Base-by-base conservation (phyloP, 1,140 invertebrate genomes). In the Drosophila seguyi region DNA sequence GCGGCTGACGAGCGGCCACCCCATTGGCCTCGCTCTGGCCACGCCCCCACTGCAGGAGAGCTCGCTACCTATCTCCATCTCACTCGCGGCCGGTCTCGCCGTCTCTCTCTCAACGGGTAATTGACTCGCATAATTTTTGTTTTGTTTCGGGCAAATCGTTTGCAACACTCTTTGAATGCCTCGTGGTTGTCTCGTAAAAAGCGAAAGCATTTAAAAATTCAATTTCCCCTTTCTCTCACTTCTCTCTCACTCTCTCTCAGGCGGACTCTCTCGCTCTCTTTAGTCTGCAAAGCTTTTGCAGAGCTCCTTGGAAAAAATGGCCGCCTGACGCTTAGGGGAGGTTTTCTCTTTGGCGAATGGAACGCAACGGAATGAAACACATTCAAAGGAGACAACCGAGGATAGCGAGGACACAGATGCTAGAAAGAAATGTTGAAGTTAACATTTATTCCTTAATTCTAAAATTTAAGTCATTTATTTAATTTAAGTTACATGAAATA, bases 111-210 rank as follows among this genome's bases (percentile, higher is more conserved):
- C 44, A 59, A 44, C 68, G 72, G 79, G 75, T 77, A 88, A 84
- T 91, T 82, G 84, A 72, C 79, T 80, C 65, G 73, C 71, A 81
- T 72, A 79, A 79, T 68, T 79, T 34, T 81, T 83, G 63, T 87
- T 91, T 91, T 91, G 81, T 91, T 88, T 88, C 75, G 77, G 67
- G 53, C 79, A 91, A 91, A 91, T 91, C 84, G 88, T 66, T 91
- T 88, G 85, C 85, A 88, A 90, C 85, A 90, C 85, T 88, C 87
- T 90, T 90, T 88, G 85, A 90, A 88, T 88, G 84, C 85, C 82
- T 88, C 85, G 84, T 88, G 84, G 84, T 88, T 88, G 81, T 68
- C 84, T 79, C 82, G 75, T 66, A 71, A 84, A 84, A 85, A 86
- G 88, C 75, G 83, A 91, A 91, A 91, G 77, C 90, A 91, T 83